Evolutionary conservation across 2,888 invertebrate species (phyloP).

Genomic region (Boloria selene): DNA sequence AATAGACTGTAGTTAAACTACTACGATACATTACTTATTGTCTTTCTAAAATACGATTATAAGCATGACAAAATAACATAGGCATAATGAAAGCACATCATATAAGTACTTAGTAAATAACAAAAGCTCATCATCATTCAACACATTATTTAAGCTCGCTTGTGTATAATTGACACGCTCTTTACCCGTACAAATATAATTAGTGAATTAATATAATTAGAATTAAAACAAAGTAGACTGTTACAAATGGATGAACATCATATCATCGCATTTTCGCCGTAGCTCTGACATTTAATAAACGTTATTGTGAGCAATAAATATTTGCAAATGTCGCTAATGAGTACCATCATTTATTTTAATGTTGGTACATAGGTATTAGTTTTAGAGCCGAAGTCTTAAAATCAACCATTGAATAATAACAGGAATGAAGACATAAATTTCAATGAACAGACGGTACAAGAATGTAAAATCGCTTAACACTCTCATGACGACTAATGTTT

Average conservation of each 20-base stretch:
- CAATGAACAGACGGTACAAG: constrained; percentile 46
- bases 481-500: constrained; percentile 50
- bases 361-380: constrained; percentile 27
- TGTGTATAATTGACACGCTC: neutral
- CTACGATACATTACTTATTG: no score
- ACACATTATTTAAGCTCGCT: neutral
- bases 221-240: constrained; percentile 17
- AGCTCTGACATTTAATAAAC: constrained; percentile 28
- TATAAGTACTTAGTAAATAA: no score
- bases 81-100: no score
- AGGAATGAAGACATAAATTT: constrained; percentile 44
- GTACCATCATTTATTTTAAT: constrained; percentile 27
- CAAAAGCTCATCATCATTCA: no score
- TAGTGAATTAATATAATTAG: neutral
- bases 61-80: no score
- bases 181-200: neutral
- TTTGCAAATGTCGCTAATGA: constrained; percentile 34
- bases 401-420: constrained; percentile 35
- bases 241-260: constrained; percentile 20
- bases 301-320: constrained; percentile 29
- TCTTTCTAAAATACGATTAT: no score
- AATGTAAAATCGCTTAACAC: constrained; percentile 57
- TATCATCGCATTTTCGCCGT: constrained; percentile 20
- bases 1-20: no score
- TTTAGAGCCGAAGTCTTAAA: constrained; percentile 29